Percentiles rank a stretch among this genome's conserved stretches.
Conservation (phyloP, 2,888 invertebrate species). For the Tetrapedia diversipes region DNA sequence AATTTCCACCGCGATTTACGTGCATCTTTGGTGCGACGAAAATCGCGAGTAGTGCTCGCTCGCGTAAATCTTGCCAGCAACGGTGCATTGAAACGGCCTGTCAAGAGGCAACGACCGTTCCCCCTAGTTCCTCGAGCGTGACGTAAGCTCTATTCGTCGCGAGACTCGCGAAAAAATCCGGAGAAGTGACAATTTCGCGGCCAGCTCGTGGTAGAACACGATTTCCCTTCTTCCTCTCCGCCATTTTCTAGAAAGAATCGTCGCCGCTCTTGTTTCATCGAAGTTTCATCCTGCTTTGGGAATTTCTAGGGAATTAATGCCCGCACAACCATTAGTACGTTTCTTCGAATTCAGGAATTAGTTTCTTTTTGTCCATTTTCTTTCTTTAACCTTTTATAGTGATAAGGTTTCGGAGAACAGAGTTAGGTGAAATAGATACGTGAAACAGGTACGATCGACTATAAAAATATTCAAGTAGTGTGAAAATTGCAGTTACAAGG, state of each 20-base stretch:
- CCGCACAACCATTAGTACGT: no score
- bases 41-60: slow-evolving; percentile 23
- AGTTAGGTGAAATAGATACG: no score
- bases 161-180: slow-evolving; percentile 18
- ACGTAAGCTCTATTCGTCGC: slow-evolving; percentile 43
- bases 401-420: no score
- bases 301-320: no score
- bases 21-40: background rate
- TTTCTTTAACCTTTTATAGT: no score
- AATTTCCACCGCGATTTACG: slow-evolving; percentile 4
- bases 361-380: background rate
- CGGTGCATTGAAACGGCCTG: slow-evolving; percentile 40
- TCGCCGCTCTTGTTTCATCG: no score
- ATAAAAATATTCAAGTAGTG: no score
- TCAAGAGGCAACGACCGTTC: slow-evolving; percentile 57
- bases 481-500: no score
- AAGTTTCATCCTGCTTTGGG: no score
- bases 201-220: slow-evolving; percentile 21
- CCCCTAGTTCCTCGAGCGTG: slow-evolving; percentile 46
- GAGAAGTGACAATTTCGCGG: slow-evolving; percentile 31
- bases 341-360: no score
- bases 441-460: no score
- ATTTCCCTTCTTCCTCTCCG: slow-evolving; percentile 22
- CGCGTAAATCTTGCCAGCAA: slow-evolving; percentile 53
- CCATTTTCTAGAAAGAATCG: background rate